These are phyloP conservation scores for Scolopax rusticola DNA, from an alignment of 2,797 vertebrate species.

Conservation along the genomic window DNA sequence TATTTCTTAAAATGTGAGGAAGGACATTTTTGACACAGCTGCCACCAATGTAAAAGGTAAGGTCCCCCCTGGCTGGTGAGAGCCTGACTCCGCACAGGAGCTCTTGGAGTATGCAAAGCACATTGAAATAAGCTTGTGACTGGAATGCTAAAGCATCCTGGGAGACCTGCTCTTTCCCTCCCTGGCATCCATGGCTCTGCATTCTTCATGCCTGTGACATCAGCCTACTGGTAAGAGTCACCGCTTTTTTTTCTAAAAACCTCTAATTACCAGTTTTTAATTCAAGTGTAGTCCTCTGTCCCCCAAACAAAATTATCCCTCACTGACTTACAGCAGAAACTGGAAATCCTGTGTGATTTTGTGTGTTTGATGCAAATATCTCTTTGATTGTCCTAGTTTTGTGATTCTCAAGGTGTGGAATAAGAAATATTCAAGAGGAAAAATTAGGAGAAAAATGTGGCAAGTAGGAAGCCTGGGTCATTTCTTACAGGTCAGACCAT, in stretches of 20 bases:
- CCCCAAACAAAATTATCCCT: neutral
- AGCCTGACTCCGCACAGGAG: neutral
- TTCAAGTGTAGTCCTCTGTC: neutral
- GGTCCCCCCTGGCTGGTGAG: neutral
- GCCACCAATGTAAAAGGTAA: neutral
- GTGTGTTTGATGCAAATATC: neutral
- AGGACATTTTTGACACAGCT: neutral
- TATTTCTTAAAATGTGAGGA: neutral
- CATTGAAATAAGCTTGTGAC: constrained; percentile 15
- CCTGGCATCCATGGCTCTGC: neutral
- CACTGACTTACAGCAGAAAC: neutral
- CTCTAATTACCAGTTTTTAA: neutral
- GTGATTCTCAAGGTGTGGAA: neutral
- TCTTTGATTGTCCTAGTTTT: neutral
- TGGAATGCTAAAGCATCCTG: neutral
- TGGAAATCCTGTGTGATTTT: neutral
- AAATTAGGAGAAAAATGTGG: neutral
- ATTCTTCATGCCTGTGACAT: neutral
- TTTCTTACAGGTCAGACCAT: neutral
- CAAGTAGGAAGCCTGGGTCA: neutral
- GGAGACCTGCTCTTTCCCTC: neutral
- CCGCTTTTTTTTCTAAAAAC: neutral
- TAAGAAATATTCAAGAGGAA: neutral
- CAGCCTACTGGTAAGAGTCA: neutral
- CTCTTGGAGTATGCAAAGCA: neutral